Percentiles rank a stretch among this genome's conserved stretches.
Evolutionary conservation across 2,797 vertebrate species (phyloP).

Genomic region (Sebastes alutus): DNA sequence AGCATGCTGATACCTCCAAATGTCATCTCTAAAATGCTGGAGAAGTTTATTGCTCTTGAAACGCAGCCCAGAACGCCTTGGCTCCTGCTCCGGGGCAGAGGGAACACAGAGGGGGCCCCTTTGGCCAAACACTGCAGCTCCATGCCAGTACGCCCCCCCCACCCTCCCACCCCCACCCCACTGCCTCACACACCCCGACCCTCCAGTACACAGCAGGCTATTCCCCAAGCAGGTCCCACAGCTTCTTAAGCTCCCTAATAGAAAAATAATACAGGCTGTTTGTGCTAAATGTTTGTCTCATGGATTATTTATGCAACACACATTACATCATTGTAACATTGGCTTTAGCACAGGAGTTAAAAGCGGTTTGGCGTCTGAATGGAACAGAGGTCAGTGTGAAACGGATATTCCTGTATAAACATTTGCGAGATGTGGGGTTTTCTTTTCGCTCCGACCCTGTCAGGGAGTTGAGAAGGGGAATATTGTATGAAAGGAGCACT

Average conservation of each 20-base stretch:
- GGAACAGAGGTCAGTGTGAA: constrained; percentile 47
- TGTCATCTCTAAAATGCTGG: constrained; percentile 79
- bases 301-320: constrained; percentile 65
- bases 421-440: constrained; percentile 36
- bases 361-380: constrained; percentile 45
- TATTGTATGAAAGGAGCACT: constrained; percentile 54
- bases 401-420: constrained; percentile 63
- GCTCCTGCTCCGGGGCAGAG: constrained; percentile 70
- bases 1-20: constrained; percentile 81
- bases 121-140: constrained; percentile 66
- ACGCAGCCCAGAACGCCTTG: constrained; percentile 75
- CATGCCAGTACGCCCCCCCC: constrained; percentile 57
- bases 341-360: constrained; percentile 35
- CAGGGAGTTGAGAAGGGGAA: constrained; percentile 42
- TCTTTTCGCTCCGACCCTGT: constrained; percentile 27
- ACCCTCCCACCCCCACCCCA: not conserved
- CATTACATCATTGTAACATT: constrained; percentile 46
- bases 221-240: constrained; percentile 61
- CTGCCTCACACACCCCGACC: constrained; percentile 16
- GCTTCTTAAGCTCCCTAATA: constrained; percentile 65
- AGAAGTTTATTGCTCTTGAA: constrained; percentile 82
- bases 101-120: constrained; percentile 70
- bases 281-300: constrained; percentile 67
- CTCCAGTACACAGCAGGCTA: constrained; percentile 56
- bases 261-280: constrained; percentile 70